Percentiles rank a stretch among this genome's conserved stretches.
These are phyloP conservation scores for Orussus abietinus DNA, from an alignment of 1,140 invertebrate species.

Conservation along the genomic window DNA sequence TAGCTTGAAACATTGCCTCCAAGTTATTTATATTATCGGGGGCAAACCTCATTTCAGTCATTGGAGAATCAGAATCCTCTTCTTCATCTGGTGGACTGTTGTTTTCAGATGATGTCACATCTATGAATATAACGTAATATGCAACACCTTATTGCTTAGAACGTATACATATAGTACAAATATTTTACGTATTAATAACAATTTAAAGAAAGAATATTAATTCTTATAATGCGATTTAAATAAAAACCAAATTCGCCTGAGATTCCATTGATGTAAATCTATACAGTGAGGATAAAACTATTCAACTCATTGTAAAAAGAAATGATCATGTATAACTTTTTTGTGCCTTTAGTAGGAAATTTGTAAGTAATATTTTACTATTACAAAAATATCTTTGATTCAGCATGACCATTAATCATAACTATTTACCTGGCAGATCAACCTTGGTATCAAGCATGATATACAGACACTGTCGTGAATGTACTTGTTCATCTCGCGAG, in stretches of 20 bases:
- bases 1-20: constrained; percentile 64
- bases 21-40: constrained; percentile 61
- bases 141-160: background rate
- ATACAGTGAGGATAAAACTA: background rate
- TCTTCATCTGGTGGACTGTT: constrained; percentile 53
- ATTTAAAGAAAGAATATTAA: background rate
- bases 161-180: background rate
- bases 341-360: no score
- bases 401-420: background rate
- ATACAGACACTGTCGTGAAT: constrained; percentile 67
- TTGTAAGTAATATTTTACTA: no score
- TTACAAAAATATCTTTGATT: no score
- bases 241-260: no score
- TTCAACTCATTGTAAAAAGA: no score
- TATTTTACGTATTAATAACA: background rate
- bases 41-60: constrained; percentile 67
- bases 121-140: constrained; percentile 19
- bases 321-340: no score
- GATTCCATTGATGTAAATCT: no score
- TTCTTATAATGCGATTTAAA: background rate
- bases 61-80: constrained; percentile 47
- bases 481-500: constrained; percentile 62
- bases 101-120: constrained; percentile 36
- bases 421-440: constrained; percentile 51
- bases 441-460: constrained; percentile 66